Percentiles rank a stretch among this genome's conserved stretches.
phyloP scores from a whole-genome alignment of 2,888 invertebrate genomes.

The Coecobrya sp. region DNA sequence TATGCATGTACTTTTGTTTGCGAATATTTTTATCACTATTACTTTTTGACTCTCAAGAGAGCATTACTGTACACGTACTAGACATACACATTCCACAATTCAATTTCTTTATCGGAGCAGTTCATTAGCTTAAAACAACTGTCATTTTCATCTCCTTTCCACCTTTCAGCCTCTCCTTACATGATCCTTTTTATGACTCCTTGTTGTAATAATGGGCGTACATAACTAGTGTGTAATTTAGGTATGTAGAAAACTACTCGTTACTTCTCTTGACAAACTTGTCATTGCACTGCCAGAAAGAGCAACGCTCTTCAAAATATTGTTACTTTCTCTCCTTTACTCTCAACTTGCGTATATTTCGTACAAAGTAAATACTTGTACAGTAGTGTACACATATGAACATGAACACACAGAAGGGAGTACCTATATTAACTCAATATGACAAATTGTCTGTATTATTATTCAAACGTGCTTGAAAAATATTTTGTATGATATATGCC shows the following conservation, averaged over 20 bases:
- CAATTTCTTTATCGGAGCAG: slow-evolving; percentile 22
- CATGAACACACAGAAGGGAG: neutral
- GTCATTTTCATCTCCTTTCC: slow-evolving; percentile 19
- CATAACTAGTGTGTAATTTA: neutral
- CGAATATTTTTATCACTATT: neutral
- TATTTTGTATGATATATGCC: no score
- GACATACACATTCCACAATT: slow-evolving; percentile 15
- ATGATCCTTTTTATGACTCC: slow-evolving; percentile 22
- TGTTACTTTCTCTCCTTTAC: neutral
- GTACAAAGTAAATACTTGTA: neutral
- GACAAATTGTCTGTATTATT: no score
- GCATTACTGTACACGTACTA: neutral
- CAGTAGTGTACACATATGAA: neutral
- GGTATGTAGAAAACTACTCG: neutral
- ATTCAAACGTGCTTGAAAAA: no score
- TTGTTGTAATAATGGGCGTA: neutral
- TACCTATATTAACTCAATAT: no score
- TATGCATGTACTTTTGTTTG: slow-evolving; percentile 6
- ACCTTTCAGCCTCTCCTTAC: slow-evolving; percentile 24
- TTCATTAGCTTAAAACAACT: slow-evolving; percentile 64
- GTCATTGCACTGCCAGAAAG: neutral
- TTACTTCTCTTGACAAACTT: slow-evolving; percentile 19
- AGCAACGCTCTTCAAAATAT: neutral
- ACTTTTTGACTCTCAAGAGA: neutral
- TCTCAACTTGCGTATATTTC: neutral